phyloP scores from a whole-genome alignment of 1,140 invertebrate species.

The Apis cerana region DNA sequence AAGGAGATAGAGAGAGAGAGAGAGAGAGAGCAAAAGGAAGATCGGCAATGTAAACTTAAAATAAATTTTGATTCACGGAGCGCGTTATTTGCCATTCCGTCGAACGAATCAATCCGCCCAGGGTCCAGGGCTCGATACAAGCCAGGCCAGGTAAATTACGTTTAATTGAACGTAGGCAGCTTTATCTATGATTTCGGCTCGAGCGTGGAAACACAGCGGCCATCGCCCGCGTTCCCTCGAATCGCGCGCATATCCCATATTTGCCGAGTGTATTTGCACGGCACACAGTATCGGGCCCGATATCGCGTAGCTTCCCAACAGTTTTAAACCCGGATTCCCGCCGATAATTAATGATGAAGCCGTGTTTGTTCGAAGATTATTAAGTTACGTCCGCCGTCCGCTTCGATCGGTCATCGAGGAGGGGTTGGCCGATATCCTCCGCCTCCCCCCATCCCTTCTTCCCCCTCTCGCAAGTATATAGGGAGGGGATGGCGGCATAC shows the following conservation, averaged over 20 bases:
- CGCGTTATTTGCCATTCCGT: constrained; percentile 38
- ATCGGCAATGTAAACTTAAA: not conserved
- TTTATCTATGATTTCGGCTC: constrained; percentile 59
- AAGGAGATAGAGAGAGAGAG: no score
- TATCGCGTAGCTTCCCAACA: constrained; percentile 62
- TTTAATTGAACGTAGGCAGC: constrained; percentile 63
- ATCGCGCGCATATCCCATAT: constrained; percentile 45
- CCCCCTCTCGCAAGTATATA: not conserved
- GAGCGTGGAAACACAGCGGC: constrained; percentile 3
- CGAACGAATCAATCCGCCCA: constrained; percentile 41
- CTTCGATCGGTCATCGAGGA: constrained; percentile 15
- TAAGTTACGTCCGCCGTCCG: constrained; percentile 57
- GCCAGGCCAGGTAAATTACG: constrained; percentile 55
- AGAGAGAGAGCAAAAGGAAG: not conserved
- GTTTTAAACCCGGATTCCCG: constrained; percentile 63
- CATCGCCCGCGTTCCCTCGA: constrained; percentile 6
- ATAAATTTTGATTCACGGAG: constrained; percentile 38
- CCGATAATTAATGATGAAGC: constrained; percentile 66
- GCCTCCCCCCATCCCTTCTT: not conserved
- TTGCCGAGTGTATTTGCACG: constrained; percentile 61
- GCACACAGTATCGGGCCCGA: constrained; percentile 52
- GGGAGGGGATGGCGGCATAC: no score
- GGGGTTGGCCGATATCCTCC: not conserved
- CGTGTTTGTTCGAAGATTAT: constrained; percentile 68
- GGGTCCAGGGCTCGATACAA: constrained; percentile 14